Evolutionary conservation across 2,797 vertebrate species (phyloP).

Genomic region (Acanthiza pusilla): DNA sequence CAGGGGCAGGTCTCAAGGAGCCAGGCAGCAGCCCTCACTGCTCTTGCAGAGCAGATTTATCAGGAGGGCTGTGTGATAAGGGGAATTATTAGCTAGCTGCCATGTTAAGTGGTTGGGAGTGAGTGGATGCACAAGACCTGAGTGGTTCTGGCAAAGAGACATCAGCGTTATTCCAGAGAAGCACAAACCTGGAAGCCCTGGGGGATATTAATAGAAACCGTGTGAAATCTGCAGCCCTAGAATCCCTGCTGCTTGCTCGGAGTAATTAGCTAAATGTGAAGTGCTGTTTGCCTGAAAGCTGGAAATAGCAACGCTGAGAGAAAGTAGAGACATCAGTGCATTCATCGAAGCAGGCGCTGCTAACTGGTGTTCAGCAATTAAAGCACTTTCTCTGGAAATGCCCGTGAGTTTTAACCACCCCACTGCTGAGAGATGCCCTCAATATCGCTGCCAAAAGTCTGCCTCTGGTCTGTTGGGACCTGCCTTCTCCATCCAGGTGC

Average conservation of each 20-base stretch:
- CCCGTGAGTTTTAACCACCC: constrained; percentile 5
- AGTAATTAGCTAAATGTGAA: constrained; percentile 44
- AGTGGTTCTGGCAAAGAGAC: neutral
- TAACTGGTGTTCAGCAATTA: neutral
- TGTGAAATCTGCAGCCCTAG: constrained; percentile 16
- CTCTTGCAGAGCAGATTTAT: constrained; percentile 11
- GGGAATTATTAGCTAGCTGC: constrained; percentile 13
- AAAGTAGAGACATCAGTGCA: neutral
- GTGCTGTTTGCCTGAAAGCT: constrained; percentile 23
- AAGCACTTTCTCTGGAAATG: constrained; percentile 15
- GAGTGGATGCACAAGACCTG: neutral
- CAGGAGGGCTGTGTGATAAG: constrained; percentile 8
- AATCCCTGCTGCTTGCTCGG: constrained; percentile 11
- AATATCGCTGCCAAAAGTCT: neutral
- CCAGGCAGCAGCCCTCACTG: neutral
- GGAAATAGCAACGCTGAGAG: neutral
- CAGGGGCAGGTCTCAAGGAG: neutral
- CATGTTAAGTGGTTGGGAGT: neutral
- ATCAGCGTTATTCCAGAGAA: constrained; percentile 5
- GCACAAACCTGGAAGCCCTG: neutral
- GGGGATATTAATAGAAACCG: constrained; percentile 41
- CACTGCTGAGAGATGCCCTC: constrained; percentile 50
- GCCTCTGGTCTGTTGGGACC: constrained; percentile 41
- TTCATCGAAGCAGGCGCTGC: neutral
- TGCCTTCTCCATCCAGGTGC: constrained; percentile 59